Base-by-base conservation (phyloP, 2,113 vertebrate species). In the Notarius quadriscutis region DNA sequence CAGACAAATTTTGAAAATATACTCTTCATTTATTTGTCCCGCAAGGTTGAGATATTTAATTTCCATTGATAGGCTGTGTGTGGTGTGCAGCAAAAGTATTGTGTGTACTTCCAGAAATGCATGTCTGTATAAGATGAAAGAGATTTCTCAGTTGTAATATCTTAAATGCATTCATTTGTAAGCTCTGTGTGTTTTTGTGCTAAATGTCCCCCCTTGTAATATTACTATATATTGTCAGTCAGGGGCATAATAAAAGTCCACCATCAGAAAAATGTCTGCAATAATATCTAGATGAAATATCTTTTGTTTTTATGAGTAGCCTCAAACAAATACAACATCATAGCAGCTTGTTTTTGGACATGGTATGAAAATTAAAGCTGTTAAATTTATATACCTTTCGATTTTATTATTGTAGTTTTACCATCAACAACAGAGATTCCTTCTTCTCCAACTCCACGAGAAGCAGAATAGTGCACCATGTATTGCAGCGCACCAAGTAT, bases 381-480 rank as follows among this genome's bases (percentile, higher is more conserved):
- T 18, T 75, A 51, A 75, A 67, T 17, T 79, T 4, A 84, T 27
- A 67, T 57, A 48, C 2, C 0, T 51, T 53, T 83, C n/a, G 30
- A 34, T 85, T 48, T 53, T 34, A 74, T 55, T 57, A 30, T 67
- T 72, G 75, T 88, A 99, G 98, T 88, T 99, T 99, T 91, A 98
- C 97, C 0, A 99, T 99, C 95, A 99, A 97, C 96, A 99, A 98
- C 92, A 97, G 97, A 92, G 96, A 97, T 90, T 97, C 97, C 15
- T 99, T 99, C 95, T 99, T 99, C 95, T 99, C 98, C 92, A 99
- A 99, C 90, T 98, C 98, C 22, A 99, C 98, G 62, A 95, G 98
- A 92, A 99, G 98, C 92, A 96, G 98, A 90, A 99, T 99, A 18
- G 97, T 99, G 15, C 98, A 99, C 92, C 98, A 99, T 80, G 96